These are phyloP conservation scores for Camelus bactrianus DNA, from an alignment of 2,113 vertebrate species.

Conservation along the genomic window DNA sequence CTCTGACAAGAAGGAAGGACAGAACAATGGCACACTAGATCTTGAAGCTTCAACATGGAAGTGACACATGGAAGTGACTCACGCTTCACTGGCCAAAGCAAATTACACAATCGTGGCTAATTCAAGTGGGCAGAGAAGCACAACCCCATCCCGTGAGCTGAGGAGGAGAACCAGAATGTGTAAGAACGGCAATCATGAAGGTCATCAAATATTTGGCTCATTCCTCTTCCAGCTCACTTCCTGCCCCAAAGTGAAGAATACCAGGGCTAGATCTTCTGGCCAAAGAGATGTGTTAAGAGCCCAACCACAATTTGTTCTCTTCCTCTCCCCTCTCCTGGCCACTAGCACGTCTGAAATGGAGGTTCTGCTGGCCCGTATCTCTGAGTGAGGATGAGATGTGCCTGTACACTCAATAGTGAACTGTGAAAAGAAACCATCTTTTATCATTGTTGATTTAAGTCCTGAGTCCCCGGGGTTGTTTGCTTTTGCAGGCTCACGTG, in stretches of 20 bases:
- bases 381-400: not conserved
- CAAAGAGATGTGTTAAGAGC: not conserved
- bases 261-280: not conserved
- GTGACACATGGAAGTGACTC: not conserved
- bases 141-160: not conserved
- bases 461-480: not conserved
- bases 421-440: not conserved
- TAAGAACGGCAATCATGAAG: not conserved
- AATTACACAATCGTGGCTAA: not conserved
- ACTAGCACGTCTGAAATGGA: not conserved
- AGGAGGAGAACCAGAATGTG: not conserved
- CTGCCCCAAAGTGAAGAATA: not conserved
- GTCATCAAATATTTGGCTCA: not conserved
- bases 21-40: not conserved
- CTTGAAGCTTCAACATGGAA: constrained; percentile 17
- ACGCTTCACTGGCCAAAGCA: not conserved
- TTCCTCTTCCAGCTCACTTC: not conserved
- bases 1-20: not conserved
- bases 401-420: not conserved
- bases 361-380: not conserved
- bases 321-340: not conserved
- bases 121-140: not conserved
- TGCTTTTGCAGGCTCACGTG: not conserved
- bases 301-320: not conserved
- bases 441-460: not conserved